These are phyloP conservation scores for Cryptocheilus praepositus DNA, from an alignment of 2,888 invertebrate species.

Conservation along the genomic window DNA sequence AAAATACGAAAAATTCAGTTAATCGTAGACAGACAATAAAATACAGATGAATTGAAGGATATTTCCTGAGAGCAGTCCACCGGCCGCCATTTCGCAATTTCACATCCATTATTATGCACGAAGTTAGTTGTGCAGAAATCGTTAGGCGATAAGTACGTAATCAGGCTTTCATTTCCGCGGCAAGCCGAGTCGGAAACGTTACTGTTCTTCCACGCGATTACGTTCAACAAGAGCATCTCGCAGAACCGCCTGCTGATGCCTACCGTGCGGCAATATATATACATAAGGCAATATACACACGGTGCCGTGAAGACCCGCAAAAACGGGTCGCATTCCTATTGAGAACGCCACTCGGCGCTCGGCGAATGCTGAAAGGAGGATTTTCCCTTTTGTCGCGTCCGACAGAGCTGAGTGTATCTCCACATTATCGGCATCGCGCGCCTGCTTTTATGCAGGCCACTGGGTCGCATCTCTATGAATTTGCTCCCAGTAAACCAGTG, in stretches of 20 bases:
- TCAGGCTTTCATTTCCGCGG: constrained; percentile 37
- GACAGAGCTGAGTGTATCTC: neutral
- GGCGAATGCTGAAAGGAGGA: constrained; percentile 3
- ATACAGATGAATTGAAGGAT: no score
- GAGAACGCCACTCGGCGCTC: constrained; percentile 4
- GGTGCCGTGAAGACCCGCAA: neutral
- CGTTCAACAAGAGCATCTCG: neutral
- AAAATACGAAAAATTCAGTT: no score
- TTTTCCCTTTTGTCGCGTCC: constrained; percentile 7
- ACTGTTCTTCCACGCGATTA: neutral
- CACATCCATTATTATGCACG: no score
- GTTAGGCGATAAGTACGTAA: constrained; percentile 19
- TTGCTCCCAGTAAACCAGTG: no score
- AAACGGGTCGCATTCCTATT: neutral
- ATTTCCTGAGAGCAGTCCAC: no score
- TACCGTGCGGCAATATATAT: no score
- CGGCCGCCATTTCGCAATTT: no score
- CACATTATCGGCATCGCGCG: no score
- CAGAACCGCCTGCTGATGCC: neutral
- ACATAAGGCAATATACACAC: no score
- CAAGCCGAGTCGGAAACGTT: neutral
- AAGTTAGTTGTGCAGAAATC: constrained; percentile 6
- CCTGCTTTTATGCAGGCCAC: no score
- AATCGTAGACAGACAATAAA: no score
- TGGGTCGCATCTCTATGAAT: no score